These are phyloP conservation scores for Cantharis lateralis DNA, from an alignment of 2,888 invertebrate species.

Conservation along the genomic window DNA sequence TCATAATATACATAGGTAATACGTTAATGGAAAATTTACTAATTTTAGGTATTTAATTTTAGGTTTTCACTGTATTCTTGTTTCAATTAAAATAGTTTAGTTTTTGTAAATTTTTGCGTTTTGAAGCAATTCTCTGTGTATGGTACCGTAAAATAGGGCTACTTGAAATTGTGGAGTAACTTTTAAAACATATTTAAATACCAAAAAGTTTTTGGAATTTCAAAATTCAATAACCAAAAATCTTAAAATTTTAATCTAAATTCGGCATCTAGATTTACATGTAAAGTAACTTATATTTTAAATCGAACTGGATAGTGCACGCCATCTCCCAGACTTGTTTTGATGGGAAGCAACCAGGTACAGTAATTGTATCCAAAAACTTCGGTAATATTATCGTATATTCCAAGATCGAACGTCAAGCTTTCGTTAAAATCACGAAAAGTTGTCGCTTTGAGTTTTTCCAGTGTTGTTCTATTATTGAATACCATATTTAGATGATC, in stretches of 20 bases:
- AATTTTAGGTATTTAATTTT: neutral
- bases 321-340: conserved; percentile 70
- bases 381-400: conserved; percentile 85
- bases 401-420: conserved; percentile 90
- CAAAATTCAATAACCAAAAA: neutral
- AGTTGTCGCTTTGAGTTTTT: conserved; percentile 90
- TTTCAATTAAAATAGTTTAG: neutral
- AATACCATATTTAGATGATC: conserved; percentile 90
- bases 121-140: too few relatives aligned
- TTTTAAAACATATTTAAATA: neutral
- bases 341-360: conserved; percentile 85
- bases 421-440: conserved; percentile 75
- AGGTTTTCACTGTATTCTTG: neutral
- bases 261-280: neutral
- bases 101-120: neutral
- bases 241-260: neutral
- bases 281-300: conserved; percentile 14
- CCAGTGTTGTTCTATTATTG: conserved; percentile 89
- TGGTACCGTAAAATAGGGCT: too few relatives aligned
- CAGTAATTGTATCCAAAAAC: conserved; percentile 84
- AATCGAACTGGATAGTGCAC: conserved; percentile 23
- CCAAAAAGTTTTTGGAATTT: too few relatives aligned
- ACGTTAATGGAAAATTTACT: too few relatives aligned
- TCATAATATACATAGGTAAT: too few relatives aligned
- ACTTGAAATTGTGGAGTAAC: too few relatives aligned